Conservation (phyloP, 2,113 vertebrate genomes). For the Natator depressus region DNA sequence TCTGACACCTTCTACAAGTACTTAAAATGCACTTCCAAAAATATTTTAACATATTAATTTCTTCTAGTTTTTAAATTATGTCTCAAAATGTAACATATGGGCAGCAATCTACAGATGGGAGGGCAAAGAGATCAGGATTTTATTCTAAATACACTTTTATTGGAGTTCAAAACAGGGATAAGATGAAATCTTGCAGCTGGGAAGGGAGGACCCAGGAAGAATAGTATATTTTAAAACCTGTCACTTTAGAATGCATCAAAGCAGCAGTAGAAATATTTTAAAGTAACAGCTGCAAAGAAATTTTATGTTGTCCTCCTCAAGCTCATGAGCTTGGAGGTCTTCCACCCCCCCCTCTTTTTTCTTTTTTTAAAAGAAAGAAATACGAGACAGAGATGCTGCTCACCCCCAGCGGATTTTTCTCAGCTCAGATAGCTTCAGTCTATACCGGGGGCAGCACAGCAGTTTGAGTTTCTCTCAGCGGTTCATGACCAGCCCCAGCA, state of each 20-base stretch:
- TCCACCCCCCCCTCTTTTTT: not conserved
- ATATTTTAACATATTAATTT: slow-evolving; percentile 47
- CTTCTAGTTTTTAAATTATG: slow-evolving; percentile 26
- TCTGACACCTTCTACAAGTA: slow-evolving; percentile 37
- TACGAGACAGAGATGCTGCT: not conserved
- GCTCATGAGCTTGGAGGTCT: not conserved
- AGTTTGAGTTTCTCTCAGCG: not conserved
- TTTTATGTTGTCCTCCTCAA: not conserved
- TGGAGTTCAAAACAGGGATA: not conserved
- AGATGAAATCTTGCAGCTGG: not conserved
- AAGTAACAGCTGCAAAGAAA: slow-evolving; percentile 22
- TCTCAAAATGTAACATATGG: slow-evolving; percentile 46
- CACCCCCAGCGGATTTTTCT: not conserved
- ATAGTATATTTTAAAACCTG: not conserved
- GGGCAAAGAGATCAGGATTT: slow-evolving; percentile 33
- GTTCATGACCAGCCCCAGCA: not conserved
- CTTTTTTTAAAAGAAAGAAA: not conserved
- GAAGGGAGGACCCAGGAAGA: not conserved
- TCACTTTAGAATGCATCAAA: not conserved
- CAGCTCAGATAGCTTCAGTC: not conserved
- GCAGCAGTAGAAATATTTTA: not conserved
- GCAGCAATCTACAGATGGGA: slow-evolving; percentile 43
- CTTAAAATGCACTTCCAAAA: slow-evolving; percentile 24
- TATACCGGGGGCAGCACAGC: not conserved
- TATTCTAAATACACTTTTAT: not conserved